Conservation (phyloP, 1,140 invertebrate species). For the Atta cephalotes region DNA sequence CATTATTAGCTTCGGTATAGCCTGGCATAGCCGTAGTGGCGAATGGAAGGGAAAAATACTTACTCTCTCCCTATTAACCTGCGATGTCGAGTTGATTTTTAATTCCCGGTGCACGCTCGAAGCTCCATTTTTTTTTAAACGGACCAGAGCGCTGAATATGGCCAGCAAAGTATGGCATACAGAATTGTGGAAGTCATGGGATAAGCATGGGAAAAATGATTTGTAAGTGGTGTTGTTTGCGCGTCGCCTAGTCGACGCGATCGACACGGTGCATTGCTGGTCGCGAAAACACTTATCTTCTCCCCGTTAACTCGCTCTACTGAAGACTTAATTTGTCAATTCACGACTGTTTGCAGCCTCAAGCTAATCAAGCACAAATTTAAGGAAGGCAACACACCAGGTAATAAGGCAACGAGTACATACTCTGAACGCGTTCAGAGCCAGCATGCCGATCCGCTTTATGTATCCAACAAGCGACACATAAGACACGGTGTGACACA, state of each 20-base stretch:
- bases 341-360: conserved; percentile 86
- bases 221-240: conserved; percentile 87
- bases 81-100: conserved; percentile 82
- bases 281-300: conserved; percentile 77
- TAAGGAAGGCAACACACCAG: conserved; percentile 85
- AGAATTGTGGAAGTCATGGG: conserved; percentile 90
- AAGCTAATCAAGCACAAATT: conserved; percentile 85
- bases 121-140: conserved; percentile 37
- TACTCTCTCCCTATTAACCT: conserved; percentile 76
- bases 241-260: conserved; percentile 79
- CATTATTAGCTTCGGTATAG: not conserved
- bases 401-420: conserved; percentile 70
- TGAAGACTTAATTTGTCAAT: conserved; percentile 84
- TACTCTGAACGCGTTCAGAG: not conserved
- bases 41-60: not conserved
- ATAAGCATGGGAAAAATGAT: conserved; percentile 89
- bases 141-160: conserved; percentile 80
- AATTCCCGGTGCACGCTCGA: conserved; percentile 64
- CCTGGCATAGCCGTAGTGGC: not conserved
- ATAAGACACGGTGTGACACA: no score
- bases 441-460: not conserved
- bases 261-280: conserved; percentile 80
- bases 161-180: conserved; percentile 85
- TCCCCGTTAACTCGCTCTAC: conserved; percentile 78
- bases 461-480: no score